A percentile compares a stretch with the other conserved stretches of the same genome.
Evolutionary conservation across 2,797 vertebrate genomes (phyloP).

Genomic region (Artibeus jamaicensis): DNA sequence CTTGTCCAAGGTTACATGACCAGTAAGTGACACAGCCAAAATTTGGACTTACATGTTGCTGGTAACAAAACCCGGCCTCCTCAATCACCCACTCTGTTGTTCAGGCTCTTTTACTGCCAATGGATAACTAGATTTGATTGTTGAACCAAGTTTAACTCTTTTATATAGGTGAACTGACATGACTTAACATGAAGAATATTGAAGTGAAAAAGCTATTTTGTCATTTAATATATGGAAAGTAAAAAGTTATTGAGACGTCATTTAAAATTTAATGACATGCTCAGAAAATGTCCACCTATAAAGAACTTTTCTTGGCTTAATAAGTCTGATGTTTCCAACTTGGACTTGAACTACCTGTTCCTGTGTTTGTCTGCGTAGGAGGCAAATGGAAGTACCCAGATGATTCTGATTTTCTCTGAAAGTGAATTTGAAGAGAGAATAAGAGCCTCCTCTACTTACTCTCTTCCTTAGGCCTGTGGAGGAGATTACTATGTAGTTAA

Average conservation of each 20-base stretch:
- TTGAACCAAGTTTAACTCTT: constrained; percentile 13
- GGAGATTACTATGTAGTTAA: background rate
- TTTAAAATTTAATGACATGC: background rate
- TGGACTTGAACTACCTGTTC: background rate
- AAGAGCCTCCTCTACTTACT: background rate
- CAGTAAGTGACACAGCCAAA: background rate
- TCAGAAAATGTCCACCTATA: background rate
- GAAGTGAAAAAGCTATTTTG: background rate
- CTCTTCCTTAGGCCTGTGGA: background rate
- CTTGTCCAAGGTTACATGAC: constrained; percentile 1
- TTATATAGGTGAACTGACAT: background rate
- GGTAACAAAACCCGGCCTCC: background rate
- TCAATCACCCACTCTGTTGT: background rate
- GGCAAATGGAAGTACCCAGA: background rate
- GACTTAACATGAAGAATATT: constrained; percentile 8
- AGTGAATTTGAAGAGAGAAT: background rate
- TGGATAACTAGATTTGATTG: background rate
- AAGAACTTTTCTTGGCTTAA: background rate
- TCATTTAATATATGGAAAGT: constrained; percentile 8
- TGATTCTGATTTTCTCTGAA: constrained; percentile 20
- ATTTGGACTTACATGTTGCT: background rate
- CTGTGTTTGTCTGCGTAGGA: background rate
- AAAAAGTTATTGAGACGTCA: background rate
- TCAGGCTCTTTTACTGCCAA: background rate
- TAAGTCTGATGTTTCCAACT: background rate